Base-by-base conservation (phyloP, 1,140 invertebrate genomes). In the Papilio glaucus region DNA sequence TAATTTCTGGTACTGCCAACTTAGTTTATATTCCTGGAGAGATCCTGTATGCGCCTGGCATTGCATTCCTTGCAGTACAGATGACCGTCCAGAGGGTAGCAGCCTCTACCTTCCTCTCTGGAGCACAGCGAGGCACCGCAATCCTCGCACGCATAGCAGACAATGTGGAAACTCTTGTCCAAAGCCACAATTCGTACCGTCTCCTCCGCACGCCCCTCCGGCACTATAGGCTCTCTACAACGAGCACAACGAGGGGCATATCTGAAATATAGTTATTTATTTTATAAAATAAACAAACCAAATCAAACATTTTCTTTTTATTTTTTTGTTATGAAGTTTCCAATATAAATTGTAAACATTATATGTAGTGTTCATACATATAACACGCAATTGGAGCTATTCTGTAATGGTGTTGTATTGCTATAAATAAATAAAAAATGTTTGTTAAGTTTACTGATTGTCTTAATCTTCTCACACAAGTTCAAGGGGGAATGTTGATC, bases 111-210 rank as follows among this genome's bases (percentile, higher is more conserved):
- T 89, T 99, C 98, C n/a, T 97, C 96, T 87, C 99, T 97, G 0
- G 98, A 98, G n/a, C 98, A 97, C 29, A 99, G 93, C 15, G 98
- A 94, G 0, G 98, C 92, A 4, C 97, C 97, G 93, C 99, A 99
- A 90, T 99, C 98, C 95, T 99, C 98, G 89, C 98, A 99, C 85
- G 98, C 97, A 86, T 99, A 99, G 87, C 99, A 99, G n/a, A 97
- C 95, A 39, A 99, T 96, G 89, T 99, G 99, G 91, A 99, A 99
- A 88, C 97, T 99, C 76, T 97, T 95, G 92, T 99, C 99, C 42
- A 99, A 94, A 0, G 98, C 98, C 8, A 99, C 98, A n/a, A 99
- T 98, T 49, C 99, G 94, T 0, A 99, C 97, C 0, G 99, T 99
- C 93, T 99, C 98, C 75, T 99, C 98, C 85, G 98, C 95, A 4